phyloP scores from a whole-genome alignment of 2,113 vertebrate species.

The Oryzias melastigma region DNA sequence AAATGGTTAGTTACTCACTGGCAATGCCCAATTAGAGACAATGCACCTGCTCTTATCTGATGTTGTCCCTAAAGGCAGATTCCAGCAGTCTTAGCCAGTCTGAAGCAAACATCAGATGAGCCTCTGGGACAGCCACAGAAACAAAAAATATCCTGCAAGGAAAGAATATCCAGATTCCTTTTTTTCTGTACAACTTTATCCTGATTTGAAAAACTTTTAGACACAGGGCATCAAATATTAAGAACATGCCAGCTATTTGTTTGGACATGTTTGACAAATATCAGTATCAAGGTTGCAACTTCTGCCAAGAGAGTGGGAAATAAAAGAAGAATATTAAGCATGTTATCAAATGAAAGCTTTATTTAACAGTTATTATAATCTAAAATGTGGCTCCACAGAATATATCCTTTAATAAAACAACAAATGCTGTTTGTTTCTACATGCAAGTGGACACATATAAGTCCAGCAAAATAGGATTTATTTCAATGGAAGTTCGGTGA shows the following conservation, averaged over 20 bases:
- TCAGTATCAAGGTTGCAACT: not conserved
- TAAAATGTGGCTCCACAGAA: too few relatives aligned
- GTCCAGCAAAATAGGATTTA: too few relatives aligned
- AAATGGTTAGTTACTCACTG: slow-evolving; percentile 44
- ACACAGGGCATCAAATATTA: too few relatives aligned
- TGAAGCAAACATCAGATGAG: slow-evolving; percentile 37
- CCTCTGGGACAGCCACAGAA: slow-evolving; percentile 29
- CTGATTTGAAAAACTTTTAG: too few relatives aligned
- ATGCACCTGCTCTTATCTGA: slow-evolving; percentile 43
- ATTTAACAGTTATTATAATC: too few relatives aligned
- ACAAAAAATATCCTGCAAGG: slow-evolving; percentile 16
- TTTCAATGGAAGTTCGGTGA: too few relatives aligned
- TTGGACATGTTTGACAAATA: not conserved
- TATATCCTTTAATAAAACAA: too few relatives aligned
- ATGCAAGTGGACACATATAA: too few relatives aligned
- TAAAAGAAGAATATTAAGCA: not conserved
- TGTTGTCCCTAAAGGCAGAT: slow-evolving; percentile 43
- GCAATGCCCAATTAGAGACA: slow-evolving; percentile 62
- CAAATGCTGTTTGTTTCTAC: too few relatives aligned
- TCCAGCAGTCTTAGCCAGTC: slow-evolving; percentile 38
- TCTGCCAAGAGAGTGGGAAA: not conserved
- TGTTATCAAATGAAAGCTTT: too few relatives aligned
- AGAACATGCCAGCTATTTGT: too few relatives aligned
- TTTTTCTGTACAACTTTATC: not conserved
- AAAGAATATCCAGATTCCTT: slow-evolving; percentile 1